Base-by-base conservation (phyloP, 2,113 vertebrate genomes). In the Bubo blakistoni region DNA sequence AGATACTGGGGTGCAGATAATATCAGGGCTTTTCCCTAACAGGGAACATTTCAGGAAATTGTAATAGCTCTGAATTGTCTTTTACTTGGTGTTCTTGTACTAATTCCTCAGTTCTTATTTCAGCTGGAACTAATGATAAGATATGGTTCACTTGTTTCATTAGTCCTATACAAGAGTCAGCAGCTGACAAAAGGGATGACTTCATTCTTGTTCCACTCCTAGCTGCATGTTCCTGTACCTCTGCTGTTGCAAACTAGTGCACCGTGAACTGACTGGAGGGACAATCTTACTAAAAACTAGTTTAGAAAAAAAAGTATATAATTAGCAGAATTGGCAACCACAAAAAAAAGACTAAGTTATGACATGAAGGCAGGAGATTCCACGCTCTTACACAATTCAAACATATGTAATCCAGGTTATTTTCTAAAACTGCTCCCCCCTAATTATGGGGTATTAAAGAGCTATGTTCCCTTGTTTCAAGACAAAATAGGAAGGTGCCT, bases 121-220 rank as follows among this genome's bases (percentile, higher is more conserved):
- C 94, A 94, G 62, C 72, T 96, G 94, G 80, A 94, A 94, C 69
- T 76, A 85, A 77, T 47, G 78, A 46, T 96, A 85, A 91, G 91
- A 84, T 88, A 62, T 1, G 78, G 93, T 90, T 97, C 84, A 73
- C 54, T 91, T 92, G 72, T 95, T 94, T 96, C 61, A 70, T 96
- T 97, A 92, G 92, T 40, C 61, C 2, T 0, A 18, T 40, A 34
- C 38, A 61, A 54, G 91, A 95, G 77, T 73, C 92, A 92, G 94
- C 91, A 96, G 92, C 92, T 97, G 92, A 92, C 95, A 90, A 76
- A 96, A 80, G 74, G 70, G 74, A 92, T 96, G 95, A 96, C 71
- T 94, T 92, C 78, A 93, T 92, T 82, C 71, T 90, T 77, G 61
- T 89, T 94, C 89, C n/a, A 30, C 40, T 91, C 81, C 52, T 73